Evolutionary conservation across 2,797 vertebrate species (phyloP).

Genomic region (Luscinia luscinia): DNA sequence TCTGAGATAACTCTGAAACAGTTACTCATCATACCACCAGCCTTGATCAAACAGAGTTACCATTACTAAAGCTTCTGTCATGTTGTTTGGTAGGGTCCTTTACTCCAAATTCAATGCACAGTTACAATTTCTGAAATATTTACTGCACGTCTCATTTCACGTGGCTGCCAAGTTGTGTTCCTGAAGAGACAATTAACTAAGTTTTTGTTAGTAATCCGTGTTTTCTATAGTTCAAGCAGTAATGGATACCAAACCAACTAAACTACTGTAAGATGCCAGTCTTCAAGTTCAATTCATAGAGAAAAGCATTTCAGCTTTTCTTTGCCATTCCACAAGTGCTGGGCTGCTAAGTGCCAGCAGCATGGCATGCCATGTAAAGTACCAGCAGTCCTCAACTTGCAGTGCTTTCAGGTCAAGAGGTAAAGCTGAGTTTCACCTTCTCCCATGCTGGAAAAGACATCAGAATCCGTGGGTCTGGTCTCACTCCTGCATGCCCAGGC

Average conservation of each 20-base stretch:
- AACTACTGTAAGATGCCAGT: background rate
- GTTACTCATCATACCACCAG: background rate
- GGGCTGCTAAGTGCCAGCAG: background rate
- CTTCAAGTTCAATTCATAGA: background rate
- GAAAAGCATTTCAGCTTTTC: background rate
- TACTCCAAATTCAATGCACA: background rate
- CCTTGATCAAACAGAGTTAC: background rate
- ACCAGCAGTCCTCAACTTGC: background rate
- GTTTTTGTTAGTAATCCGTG: background rate
- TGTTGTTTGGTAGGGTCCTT: background rate
- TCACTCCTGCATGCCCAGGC: background rate
- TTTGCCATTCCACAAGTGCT: background rate
- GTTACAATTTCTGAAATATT: background rate
- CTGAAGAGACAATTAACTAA: background rate
- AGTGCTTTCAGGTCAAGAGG: background rate
- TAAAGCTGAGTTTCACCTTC: background rate
- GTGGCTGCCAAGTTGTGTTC: background rate
- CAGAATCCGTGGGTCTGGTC: background rate
- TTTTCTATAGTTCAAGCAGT: background rate
- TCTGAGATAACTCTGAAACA: background rate
- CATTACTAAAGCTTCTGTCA: background rate
- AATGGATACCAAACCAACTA: background rate
- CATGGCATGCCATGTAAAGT: fast-evolving
- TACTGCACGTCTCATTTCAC: background rate
- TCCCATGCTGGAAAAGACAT: background rate